A percentile compares a stretch with the other conserved stretches of the same genome.
phyloP scores from a whole-genome alignment of 2,797 vertebrate species.

The Helostoma temminkii region DNA sequence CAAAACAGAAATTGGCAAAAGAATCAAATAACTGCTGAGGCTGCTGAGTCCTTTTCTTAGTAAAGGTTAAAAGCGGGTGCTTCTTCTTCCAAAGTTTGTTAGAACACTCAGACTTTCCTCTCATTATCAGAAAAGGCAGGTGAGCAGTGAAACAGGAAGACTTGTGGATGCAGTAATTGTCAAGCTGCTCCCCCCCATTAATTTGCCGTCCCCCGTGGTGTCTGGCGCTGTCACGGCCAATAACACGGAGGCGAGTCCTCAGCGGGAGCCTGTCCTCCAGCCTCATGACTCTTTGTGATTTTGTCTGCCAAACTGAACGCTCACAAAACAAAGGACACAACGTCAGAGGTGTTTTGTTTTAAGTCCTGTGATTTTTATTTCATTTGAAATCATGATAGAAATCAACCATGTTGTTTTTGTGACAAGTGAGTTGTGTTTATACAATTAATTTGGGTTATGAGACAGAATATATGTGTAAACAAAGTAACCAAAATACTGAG shows the following conservation, averaged over 20 bases:
- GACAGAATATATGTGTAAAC: too few species aligned
- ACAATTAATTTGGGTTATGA: too few species aligned
- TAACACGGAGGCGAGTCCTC: constrained; percentile 41
- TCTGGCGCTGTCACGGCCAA: constrained; percentile 53
- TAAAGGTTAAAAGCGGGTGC: constrained; percentile 7
- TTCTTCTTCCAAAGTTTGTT: constrained; percentile 8
- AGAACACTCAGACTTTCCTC: not conserved
- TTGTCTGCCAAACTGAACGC: constrained; percentile 36
- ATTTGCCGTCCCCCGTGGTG: constrained; percentile 46
- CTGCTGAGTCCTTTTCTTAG: not conserved
- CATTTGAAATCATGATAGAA: too few species aligned
- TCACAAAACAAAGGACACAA: constrained; percentile 1
- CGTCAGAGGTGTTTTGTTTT: too few species aligned
- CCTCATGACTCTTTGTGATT: constrained; percentile 44
- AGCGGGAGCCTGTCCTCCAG: constrained; percentile 56
- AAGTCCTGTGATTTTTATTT: not conserved
- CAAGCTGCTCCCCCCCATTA: constrained; percentile 38
- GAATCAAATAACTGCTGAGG: constrained; percentile 10
- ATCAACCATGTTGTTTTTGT: too few species aligned
- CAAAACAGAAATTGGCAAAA: not conserved
- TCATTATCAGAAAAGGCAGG: constrained; percentile 40
- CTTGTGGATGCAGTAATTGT: constrained; percentile 47
- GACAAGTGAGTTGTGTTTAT: too few species aligned
- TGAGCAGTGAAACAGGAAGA: constrained; percentile 34
- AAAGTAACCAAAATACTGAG: too few species aligned